phyloP scores from a whole-genome alignment of 2,888 invertebrate species.

The Leptinotarsa rubiginosa region DNA sequence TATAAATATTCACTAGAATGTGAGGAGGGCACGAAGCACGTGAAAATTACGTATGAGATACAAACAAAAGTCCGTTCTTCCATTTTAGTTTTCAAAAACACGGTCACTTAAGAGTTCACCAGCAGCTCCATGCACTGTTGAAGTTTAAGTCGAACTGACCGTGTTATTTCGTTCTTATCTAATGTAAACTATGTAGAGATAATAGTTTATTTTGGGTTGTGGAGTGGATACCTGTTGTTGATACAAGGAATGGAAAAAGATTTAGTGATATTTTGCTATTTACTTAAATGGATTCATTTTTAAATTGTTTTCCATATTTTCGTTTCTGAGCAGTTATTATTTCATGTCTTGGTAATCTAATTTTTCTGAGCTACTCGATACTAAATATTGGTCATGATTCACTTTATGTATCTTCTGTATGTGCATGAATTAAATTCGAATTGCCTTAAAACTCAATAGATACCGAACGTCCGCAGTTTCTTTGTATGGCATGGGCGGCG shows the following conservation, averaged over 20 bases:
- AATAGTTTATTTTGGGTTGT: neutral
- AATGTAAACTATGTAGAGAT: neutral
- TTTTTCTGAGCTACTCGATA: no score
- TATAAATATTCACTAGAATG: constrained; percentile 44
- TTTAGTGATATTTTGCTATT: neutral
- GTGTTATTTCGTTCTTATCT: constrained; percentile 1
- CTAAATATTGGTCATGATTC: no score
- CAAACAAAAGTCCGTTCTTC: constrained; percentile 44
- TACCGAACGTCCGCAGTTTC: no score
- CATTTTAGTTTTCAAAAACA: constrained; percentile 31
- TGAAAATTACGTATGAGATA: constrained; percentile 22
- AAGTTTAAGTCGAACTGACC: constrained; percentile 5
- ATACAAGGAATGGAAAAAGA: neutral
- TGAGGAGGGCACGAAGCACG: constrained; percentile 19
- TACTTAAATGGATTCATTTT: neutral
- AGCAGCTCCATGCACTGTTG: neutral
- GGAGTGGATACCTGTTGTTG: neutral
- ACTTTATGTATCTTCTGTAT: no score
- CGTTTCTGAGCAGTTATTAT: no score
- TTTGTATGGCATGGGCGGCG: no score
- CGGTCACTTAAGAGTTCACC: neutral
- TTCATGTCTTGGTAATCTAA: no score
- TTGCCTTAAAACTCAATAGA: no score
- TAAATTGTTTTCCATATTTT: no score
- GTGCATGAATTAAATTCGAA: no score